Percentiles rank a stretch among this genome's conserved stretches.
Conservation (phyloP, 23 tunicate genomes). For the Corella eumyota region DNA sequence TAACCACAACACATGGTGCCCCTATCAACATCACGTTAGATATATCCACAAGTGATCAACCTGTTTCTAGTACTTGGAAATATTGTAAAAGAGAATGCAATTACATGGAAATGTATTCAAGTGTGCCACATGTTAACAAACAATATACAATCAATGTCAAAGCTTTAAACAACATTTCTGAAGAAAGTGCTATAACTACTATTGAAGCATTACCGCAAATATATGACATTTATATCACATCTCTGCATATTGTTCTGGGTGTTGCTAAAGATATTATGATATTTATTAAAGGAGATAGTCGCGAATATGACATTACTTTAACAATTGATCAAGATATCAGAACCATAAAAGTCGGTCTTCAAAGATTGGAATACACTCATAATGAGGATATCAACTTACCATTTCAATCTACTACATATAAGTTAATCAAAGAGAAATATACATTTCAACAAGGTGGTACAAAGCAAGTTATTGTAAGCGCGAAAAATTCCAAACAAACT, state of each 20-base stretch:
- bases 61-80: neutral
- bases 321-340: neutral
- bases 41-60: neutral
- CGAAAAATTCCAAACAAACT: neutral
- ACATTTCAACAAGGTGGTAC: neutral
- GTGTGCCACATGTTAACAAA: neutral
- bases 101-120: neutral
- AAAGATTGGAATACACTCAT: neutral
- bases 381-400: neutral
- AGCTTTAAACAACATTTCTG: neutral
- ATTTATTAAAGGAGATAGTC: neutral
- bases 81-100: neutral
- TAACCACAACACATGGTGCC: neutral
- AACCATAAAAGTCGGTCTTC: neutral
- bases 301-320: neutral
- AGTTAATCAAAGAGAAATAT: neutral
- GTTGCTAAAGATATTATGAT: neutral
- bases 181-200: neutral
- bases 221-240: constrained; percentile 3
- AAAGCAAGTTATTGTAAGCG: neutral
- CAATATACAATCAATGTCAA: neutral
- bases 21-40: constrained; percentile 3
- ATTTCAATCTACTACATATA: neutral
- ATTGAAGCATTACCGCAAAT: neutral
- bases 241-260: neutral